Conservation (phyloP, 2,888 invertebrate genomes). For the Oligia strigilis region DNA sequence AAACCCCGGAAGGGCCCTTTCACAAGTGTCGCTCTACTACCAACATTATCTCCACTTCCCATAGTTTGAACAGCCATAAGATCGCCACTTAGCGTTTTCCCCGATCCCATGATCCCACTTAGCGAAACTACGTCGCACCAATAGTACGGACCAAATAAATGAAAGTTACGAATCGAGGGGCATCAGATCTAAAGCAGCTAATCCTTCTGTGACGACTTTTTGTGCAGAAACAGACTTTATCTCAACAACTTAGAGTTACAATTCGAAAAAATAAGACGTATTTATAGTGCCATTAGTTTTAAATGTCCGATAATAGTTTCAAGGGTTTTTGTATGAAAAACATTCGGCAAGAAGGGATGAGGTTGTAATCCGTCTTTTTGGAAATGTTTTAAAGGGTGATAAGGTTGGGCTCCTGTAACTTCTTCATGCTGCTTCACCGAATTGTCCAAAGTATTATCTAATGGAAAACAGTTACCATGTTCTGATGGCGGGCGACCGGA, state of each 20-base stretch:
- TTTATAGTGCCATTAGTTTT: slow-evolving; percentile 54
- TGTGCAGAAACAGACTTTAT: slow-evolving; percentile 45
- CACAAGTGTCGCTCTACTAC: neutral
- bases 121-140: slow-evolving; percentile 38
- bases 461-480: neutral
- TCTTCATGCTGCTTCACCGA: neutral
- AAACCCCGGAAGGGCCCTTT: neutral
- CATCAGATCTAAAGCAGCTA: slow-evolving; percentile 57
- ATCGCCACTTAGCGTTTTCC: slow-evolving; percentile 23
- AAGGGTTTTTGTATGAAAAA: slow-evolving; percentile 44
- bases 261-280: slow-evolving; percentile 37
- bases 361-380: slow-evolving; percentile 8
- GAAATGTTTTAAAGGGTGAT: slow-evolving; percentile 21
- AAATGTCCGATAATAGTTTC: slow-evolving; percentile 52
- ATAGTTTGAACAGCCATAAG: slow-evolving; percentile 15
- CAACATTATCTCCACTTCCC: slow-evolving; percentile 15
- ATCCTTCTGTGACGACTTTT: slow-evolving; percentile 40
- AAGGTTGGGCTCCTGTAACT: neutral
- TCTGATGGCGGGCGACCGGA: too few species aligned
- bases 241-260: slow-evolving; percentile 1
- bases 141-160: slow-evolving; percentile 59
- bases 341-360: slow-evolving; percentile 4
- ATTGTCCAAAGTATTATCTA: neutral
- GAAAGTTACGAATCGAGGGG: slow-evolving; percentile 50
- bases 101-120: slow-evolving; percentile 41